phyloP scores from a whole-genome alignment of 2,888 invertebrate species.

The Ferrisia virgata region DNA sequence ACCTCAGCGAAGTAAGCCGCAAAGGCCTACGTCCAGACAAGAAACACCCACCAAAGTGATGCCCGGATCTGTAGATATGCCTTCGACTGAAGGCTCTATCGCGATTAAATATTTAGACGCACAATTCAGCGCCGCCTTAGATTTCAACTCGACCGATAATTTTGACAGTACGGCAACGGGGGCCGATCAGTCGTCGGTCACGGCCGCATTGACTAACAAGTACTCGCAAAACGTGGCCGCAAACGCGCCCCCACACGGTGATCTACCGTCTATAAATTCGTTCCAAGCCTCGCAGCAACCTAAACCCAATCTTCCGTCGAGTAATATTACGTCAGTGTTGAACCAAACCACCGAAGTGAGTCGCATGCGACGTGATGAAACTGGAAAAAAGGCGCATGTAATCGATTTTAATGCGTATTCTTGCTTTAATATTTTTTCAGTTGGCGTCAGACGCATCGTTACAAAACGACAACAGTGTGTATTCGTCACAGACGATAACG shows the following conservation, averaged over 20 bases:
- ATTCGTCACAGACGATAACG: constrained; percentile 37
- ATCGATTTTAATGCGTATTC: neutral
- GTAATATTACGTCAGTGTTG: constrained; percentile 31
- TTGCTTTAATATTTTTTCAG: neutral
- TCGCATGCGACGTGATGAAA: too few species aligned
- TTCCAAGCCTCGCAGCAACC: constrained; percentile 36
- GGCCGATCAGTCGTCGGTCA: neutral
- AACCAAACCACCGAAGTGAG: constrained; percentile 36
- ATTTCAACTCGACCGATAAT: constrained; percentile 14
- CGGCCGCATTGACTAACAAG: constrained; percentile 35
- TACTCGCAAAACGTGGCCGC: constrained; percentile 22
- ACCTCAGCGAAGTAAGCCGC: constrained; percentile 38
- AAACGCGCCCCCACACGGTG: constrained; percentile 9
- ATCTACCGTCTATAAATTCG: constrained; percentile 38
- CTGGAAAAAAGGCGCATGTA: too few species aligned
- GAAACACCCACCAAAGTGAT: constrained; percentile 42
- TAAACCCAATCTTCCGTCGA: constrained; percentile 32
- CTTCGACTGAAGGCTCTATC: constrained; percentile 21
- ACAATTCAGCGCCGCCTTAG: constrained; percentile 19
- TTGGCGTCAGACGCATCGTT: constrained; percentile 23
- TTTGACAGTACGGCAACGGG: neutral
- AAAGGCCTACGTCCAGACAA: constrained; percentile 37
- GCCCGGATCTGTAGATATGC: constrained; percentile 31
- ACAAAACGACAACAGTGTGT: constrained; percentile 39
- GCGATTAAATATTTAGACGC: constrained; percentile 40